phyloP scores from a whole-genome alignment of 1,140 invertebrate genomes.

The Eulimnadia texana region DNA sequence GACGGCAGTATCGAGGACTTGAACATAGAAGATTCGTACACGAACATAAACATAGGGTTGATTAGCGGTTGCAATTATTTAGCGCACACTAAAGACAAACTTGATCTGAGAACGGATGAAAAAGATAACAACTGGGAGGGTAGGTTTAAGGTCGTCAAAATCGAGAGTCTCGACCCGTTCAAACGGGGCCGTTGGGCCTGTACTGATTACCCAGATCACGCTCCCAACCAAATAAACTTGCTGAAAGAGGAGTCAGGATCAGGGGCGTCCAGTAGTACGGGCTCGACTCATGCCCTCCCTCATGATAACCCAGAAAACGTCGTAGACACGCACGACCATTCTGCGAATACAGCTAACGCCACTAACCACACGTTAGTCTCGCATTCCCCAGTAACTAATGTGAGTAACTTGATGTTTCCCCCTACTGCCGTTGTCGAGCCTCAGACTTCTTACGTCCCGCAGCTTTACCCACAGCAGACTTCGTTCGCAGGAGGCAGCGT shows the following conservation, averaged over 20 bases:
- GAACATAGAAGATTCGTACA: background rate
- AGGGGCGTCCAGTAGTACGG: conserved; percentile 10
- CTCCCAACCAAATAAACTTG: conserved; percentile 36
- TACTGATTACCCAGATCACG: conserved; percentile 86
- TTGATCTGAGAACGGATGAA: conserved; percentile 10
- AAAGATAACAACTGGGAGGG: conserved; percentile 25
- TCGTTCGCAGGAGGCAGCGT: background rate
- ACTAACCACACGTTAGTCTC: background rate
- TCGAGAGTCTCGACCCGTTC: conserved; percentile 87
- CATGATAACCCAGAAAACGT: background rate
- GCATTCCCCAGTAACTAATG: background rate
- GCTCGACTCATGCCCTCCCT: background rate
- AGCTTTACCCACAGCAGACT: background rate
- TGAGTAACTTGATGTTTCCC: background rate
- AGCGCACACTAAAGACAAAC: conserved; percentile 6
- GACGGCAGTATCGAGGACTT: conserved; percentile 63
- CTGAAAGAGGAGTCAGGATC: conserved; percentile 18
- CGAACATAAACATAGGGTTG: too few relatives aligned
- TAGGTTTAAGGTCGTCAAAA: conserved; percentile 89
- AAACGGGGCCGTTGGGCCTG: conserved; percentile 85
- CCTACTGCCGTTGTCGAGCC: background rate
- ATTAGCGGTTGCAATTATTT: too few relatives aligned
- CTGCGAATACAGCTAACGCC: background rate
- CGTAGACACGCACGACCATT: background rate
- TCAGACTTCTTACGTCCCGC: background rate